phyloP scores from a whole-genome alignment of 2,113 vertebrate genomes.

The Lophochroa leadbeateri region DNA sequence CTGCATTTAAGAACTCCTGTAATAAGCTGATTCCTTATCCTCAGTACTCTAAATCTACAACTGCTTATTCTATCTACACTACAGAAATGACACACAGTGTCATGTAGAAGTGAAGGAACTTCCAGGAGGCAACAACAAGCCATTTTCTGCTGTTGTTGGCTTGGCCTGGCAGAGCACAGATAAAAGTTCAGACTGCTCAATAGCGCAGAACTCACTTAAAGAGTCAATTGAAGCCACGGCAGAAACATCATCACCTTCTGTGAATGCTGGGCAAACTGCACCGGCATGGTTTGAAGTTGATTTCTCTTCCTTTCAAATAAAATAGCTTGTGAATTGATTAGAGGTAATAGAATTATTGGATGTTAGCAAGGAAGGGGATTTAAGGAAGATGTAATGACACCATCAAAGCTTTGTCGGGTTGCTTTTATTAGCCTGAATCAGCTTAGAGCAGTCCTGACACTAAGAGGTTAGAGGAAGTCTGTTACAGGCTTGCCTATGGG shows the following conservation, averaged over 20 bases:
- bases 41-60: neutral
- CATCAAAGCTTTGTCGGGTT: constrained; percentile 74
- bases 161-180: neutral
- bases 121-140: neutral
- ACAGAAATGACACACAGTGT: neutral
- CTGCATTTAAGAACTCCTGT: neutral
- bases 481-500: constrained; percentile 69
- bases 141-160: neutral
- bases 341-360: constrained; percentile 56
- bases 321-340: constrained; percentile 63
- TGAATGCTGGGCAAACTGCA: neutral
- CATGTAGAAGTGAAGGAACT: neutral
- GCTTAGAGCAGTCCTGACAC: constrained; percentile 63
- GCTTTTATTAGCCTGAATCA: constrained; percentile 72
- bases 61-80: neutral
- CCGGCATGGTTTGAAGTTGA: neutral
- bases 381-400: constrained; percentile 65
- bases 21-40: neutral
- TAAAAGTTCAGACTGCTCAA: neutral
- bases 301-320: constrained; percentile 50
- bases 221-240: constrained; percentile 28
- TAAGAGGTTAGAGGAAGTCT: constrained; percentile 69
- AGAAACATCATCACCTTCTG: neutral
- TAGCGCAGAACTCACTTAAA: constrained; percentile 9
- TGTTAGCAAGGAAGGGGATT: constrained; percentile 63